Percentiles rank a stretch among this genome's conserved stretches.
Evolutionary conservation across 35 echinoderm and acorn worm genomes (phyloP).

Genomic region (Holothuria glaberrima): DNA sequence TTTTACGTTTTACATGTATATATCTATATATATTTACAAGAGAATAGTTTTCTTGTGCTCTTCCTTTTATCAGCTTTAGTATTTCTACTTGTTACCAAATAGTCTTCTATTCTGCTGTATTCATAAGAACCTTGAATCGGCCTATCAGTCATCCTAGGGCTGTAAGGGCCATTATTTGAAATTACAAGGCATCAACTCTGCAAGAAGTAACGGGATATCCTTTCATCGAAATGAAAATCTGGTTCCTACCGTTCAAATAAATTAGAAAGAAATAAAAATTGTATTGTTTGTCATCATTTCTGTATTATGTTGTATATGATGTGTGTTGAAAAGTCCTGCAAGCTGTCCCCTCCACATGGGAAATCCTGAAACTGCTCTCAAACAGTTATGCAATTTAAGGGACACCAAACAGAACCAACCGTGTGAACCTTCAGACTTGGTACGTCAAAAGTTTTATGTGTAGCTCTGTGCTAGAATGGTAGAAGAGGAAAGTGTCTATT

Average conservation of each 20-base stretch:
- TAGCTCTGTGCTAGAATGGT: too few relatives aligned
- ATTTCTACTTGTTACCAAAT: conserved; percentile 55
- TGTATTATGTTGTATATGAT: too few relatives aligned
- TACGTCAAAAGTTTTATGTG: too few relatives aligned
- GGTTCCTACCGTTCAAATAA: conserved; percentile 53
- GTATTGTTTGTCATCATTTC: too few relatives aligned
- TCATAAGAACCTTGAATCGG: conserved; percentile 47
- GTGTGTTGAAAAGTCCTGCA: too few relatives aligned
- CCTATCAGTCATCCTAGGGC: background rate
- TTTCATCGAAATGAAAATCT: background rate
- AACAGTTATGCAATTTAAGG: too few relatives aligned
- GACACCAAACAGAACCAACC: too few relatives aligned
- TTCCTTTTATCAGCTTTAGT: conserved; percentile 47
- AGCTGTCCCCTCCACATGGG: too few relatives aligned
- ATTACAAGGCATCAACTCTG: conserved; percentile 27
- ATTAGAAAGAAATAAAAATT: conserved; percentile 4
- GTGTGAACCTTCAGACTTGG: too few relatives aligned
- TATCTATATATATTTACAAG: conserved; percentile 50
- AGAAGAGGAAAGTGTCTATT: too few relatives aligned
- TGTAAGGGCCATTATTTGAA: conserved; percentile 31
- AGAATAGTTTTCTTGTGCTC: conserved; percentile 19
- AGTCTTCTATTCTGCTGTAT: conserved; percentile 52
- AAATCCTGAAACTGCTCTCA: too few relatives aligned
- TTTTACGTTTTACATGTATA: conserved; percentile 24
- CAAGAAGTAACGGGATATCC: background rate